Conservation (phyloP, 2,888 invertebrate species). For the Drosophila colorata region DNA sequence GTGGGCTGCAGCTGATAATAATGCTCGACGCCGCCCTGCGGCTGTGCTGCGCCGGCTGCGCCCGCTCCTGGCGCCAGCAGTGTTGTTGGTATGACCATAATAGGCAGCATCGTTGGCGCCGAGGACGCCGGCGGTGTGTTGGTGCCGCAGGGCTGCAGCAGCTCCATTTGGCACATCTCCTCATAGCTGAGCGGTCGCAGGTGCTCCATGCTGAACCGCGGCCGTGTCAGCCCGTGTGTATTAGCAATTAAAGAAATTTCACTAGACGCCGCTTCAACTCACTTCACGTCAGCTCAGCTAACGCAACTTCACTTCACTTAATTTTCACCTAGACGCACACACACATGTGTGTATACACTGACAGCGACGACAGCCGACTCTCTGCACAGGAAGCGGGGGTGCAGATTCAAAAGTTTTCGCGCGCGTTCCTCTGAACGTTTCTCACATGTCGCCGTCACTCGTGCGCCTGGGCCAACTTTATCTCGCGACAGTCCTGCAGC, state of each 20-base stretch:
- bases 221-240: slow-evolving; percentile 27
- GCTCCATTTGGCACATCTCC: slow-evolving; percentile 84
- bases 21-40: slow-evolving; percentile 62
- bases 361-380: slow-evolving; percentile 10
- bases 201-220: slow-evolving; percentile 76
- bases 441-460: slow-evolving; percentile 54
- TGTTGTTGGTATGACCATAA: slow-evolving; percentile 84
- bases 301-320: slow-evolving; percentile 3
- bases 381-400: slow-evolving; percentile 41
- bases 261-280: slow-evolving; percentile 15
- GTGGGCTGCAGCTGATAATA: slow-evolving; percentile 83
- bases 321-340: slow-evolving; percentile 40
- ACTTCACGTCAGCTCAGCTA: too few species aligned
- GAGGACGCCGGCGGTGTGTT: slow-evolving; percentile 44
- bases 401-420: slow-evolving; percentile 63
- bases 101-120: slow-evolving; percentile 82
- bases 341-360: slow-evolving; percentile 28
- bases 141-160: slow-evolving; percentile 69
- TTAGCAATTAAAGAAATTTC: slow-evolving; percentile 15
- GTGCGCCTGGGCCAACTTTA: slow-evolving; percentile 67
- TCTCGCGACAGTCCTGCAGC: slow-evolving; percentile 75
- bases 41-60: slow-evolving; percentile 54
- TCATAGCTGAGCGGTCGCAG: slow-evolving; percentile 84
- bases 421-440: slow-evolving; percentile 61
- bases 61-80: slow-evolving; percentile 67